Base-by-base conservation (phyloP, 2,888 invertebrate species). In the Philaethria dido region DNA sequence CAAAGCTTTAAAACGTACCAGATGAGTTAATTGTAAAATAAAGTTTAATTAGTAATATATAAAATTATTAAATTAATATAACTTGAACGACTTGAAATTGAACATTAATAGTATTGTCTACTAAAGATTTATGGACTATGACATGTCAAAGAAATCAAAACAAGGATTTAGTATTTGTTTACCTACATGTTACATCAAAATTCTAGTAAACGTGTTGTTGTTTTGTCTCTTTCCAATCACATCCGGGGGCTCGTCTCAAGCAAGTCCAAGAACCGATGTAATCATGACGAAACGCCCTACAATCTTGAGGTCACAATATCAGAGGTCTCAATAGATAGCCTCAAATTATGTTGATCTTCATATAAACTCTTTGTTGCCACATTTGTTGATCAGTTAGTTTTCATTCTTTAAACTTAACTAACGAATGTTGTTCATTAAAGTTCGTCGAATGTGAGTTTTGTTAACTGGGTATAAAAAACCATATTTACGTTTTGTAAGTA, bases 211-310 rank as follows among this genome's bases (percentile, higher is more conserved):
- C 45, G 29, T 42, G 42, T 48, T 65, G 50, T 64, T 66, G 55
- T 72, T 69, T 72, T 70, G 54, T 65, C 50, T 70, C 52, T 50
- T 13, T 22, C 36, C 64, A 48, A 63, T 67, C 44, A 62, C 52
- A 65, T 69, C 66, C 70, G 82, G 87, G 82, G 89, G 89, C 88
- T 87, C 82, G 88, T 78, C 88, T 72, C 69, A 68, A 73, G 71
- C 70, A 64, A 75, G 71, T 67, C 55, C 60, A 45, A 69, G 62
- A 71, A 66, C 50, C 60, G 33, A 54, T 67, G 52, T 66, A 64
- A 47, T 61, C 52, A 54, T 72, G 73, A 73, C 71, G 71, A 65
- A 66, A 70, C 39, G 59, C 72, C 63, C 20, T 25, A 45, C 59
- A 65, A 65, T 72, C 68, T 72, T 66, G 69, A 64, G 73, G 73